A percentile compares a stretch with the other conserved stretches of the same genome.
phyloP scores from a whole-genome alignment of 1,140 invertebrate species.

The Drosophila guanche region DNA sequence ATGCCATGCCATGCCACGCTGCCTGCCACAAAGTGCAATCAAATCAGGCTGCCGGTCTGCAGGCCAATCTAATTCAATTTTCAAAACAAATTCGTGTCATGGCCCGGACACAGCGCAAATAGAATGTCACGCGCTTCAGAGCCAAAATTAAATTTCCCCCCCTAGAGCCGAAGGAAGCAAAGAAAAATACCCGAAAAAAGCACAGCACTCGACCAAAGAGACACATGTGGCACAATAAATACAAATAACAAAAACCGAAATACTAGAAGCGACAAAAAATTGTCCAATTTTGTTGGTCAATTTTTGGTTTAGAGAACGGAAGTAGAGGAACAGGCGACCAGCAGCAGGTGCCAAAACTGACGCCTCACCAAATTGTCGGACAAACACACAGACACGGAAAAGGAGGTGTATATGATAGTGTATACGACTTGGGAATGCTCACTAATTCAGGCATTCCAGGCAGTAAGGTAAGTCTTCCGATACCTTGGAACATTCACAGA shows the following conservation, averaged over 20 bases:
- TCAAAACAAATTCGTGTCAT: conserved; percentile 72
- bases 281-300: conserved; percentile 28
- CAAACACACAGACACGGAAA: conserved; percentile 40
- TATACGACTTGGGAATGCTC: too few species aligned
- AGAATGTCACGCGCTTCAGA: conserved; percentile 71
- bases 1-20: conserved; percentile 29
- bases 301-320: conserved; percentile 57
- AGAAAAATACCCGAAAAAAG: conserved; percentile 43
- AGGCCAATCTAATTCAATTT: conserved; percentile 78
- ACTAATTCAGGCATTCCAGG: too few species aligned
- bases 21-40: conserved; percentile 64
- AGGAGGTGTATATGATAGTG: conserved; percentile 2
- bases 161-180: conserved; percentile 17
- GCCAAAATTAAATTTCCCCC: conserved; percentile 69
- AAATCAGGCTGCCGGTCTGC: conserved; percentile 72
- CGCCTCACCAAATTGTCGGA: conserved; percentile 70
- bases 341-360: conserved; percentile 76
- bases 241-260: conserved; percentile 4
- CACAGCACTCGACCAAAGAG: conserved; percentile 1
- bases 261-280: conserved; percentile 7
- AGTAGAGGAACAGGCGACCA: conserved; percentile 62
- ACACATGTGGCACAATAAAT: conserved; percentile 31
- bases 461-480: too few species aligned
- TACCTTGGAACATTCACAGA: too few species aligned
- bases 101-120: conserved; percentile 47